Evolutionary conservation across 1,140 invertebrate genomes (phyloP), one percentile per base, ranked within the genome.

Genomic region (Drosophila pseudoobscura): DNA sequence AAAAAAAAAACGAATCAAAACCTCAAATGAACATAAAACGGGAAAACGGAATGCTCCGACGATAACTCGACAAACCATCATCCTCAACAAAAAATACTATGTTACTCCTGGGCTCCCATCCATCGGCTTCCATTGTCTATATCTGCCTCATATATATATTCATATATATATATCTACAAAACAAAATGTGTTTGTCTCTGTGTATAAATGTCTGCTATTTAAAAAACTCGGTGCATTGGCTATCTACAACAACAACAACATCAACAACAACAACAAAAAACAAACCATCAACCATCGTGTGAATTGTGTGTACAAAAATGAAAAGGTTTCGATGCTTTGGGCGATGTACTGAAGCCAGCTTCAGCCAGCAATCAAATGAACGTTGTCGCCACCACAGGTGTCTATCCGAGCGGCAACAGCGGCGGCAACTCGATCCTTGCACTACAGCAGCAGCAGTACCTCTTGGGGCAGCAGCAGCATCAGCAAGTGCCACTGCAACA

Each of bases 321-420:
- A 68, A 39, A 89, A 94, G 94, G 93, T 85, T 96, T 96, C 92
- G 94, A 96, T 93, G 94, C 94, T 73, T 94, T 96, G 92, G 95
- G 95, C 63, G 95, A 95, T 91, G 93, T 95, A 43, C 90, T 96
- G 65, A 93, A 95, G 89, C 95, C 95, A 62, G 92, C 92, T 52
- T 92, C 91, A 47, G 89, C 91, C 75, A 91, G 64, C 75, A 90
- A 91, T 89, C 90, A 91, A 87, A 89, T 88, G 75, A 90, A 89
- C 82, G 78, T 91, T 91, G 80, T 88, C 68, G 73, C 79, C 78
- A 29, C 91, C 78, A 29, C 91, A 91, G 91, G 91, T 91, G 61
- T 29, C 77, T 39, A 75, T 59, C 45, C 64, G 60, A 39, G 59
- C 75, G 75, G 24, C 72, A 78, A 29, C 76, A 78, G 64, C 64